Evolutionary conservation across 2,888 invertebrate species (phyloP).

Genomic region (Argyresthia albistria): DNA sequence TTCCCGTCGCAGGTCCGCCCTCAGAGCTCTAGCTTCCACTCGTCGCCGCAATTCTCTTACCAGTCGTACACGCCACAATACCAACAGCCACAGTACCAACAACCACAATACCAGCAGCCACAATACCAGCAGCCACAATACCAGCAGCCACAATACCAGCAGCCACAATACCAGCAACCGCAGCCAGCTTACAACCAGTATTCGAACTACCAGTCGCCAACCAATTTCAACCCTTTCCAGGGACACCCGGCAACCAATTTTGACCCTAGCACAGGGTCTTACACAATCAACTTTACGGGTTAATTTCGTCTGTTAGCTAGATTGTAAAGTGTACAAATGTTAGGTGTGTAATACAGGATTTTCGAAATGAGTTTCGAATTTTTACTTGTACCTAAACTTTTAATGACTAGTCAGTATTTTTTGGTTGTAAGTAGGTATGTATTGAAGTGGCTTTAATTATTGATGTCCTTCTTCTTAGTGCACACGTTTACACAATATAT

Average conservation of each 20-base stretch:
- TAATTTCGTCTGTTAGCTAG: slow-evolving; percentile 19
- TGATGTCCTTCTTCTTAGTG: neutral
- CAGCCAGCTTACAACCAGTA: slow-evolving; percentile 22
- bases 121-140: slow-evolving; percentile 20
- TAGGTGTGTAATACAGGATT: slow-evolving; percentile 12
- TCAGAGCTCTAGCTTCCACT: neutral
- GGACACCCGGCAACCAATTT: slow-evolving; percentile 83
- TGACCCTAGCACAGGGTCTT: slow-evolving; percentile 82
- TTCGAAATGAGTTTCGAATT: slow-evolving; percentile 4
- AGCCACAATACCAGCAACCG: slow-evolving; percentile 28
- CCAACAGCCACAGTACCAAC: slow-evolving; percentile 54
- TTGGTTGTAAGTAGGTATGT: neutral
- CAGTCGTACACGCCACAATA: slow-evolving; percentile 36
- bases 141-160: slow-evolving; percentile 26
- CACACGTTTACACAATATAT: neutral
- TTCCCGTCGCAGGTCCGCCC: slow-evolving; percentile 8
- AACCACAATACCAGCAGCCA: slow-evolving; percentile 41
- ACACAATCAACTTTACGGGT: slow-evolving; percentile 82
- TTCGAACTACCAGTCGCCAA: slow-evolving; percentile 35
- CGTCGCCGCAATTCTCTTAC: slow-evolving; percentile 30
- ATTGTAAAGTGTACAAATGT: neutral
- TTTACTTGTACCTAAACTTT: slow-evolving; percentile 11
- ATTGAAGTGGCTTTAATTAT: slow-evolving; percentile 21
- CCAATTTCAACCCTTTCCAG: slow-evolving; percentile 61
- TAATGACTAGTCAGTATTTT: slow-evolving; percentile 41